A percentile compares a stretch with the other conserved stretches of the same genome.
These are phyloP conservation scores for Sebastes diploproa DNA, from an alignment of 2,797 vertebrate species.

Conservation along the genomic window DNA sequence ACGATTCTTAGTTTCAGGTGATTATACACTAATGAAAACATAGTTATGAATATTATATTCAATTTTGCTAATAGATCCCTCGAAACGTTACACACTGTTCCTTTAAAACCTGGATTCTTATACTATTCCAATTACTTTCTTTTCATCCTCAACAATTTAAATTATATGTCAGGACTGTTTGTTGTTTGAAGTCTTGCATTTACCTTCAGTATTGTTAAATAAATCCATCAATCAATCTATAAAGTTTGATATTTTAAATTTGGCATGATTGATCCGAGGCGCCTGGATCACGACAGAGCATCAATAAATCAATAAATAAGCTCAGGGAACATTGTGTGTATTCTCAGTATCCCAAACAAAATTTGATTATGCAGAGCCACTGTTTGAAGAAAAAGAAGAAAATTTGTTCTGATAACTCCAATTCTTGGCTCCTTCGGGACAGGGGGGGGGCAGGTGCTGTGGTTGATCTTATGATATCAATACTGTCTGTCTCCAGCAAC, in stretches of 20 bases:
- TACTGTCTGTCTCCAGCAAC: slow-evolving; percentile 9
- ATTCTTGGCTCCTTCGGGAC: not conserved
- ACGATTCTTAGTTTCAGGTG: too few species aligned
- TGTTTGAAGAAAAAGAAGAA: not conserved
- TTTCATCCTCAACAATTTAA: not conserved
- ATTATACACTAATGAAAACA: too few species aligned
- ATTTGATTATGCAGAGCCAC: not conserved
- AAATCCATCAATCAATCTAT: not conserved
- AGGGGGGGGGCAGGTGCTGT: not conserved
- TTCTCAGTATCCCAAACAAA: not conserved
- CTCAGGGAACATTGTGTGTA: not conserved
- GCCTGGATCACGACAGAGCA: not conserved
- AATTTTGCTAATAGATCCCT: too few species aligned
- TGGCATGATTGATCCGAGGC: not conserved
- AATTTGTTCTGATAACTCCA: not conserved
- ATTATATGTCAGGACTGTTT: not conserved
- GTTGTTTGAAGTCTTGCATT: not conserved
- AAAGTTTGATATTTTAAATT: not conserved
- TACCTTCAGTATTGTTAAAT: not conserved
- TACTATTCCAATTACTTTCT: not conserved
- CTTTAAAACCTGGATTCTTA: not conserved
- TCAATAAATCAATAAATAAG: not conserved
- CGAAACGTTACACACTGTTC: too few species aligned
- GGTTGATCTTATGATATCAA: slow-evolving; percentile 12
- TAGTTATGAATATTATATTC: too few species aligned